Percentiles rank a stretch among this genome's conserved stretches.
These are phyloP conservation scores for Orthosia gracilis DNA, from an alignment of 2,888 invertebrate genomes.

Conservation along the genomic window DNA sequence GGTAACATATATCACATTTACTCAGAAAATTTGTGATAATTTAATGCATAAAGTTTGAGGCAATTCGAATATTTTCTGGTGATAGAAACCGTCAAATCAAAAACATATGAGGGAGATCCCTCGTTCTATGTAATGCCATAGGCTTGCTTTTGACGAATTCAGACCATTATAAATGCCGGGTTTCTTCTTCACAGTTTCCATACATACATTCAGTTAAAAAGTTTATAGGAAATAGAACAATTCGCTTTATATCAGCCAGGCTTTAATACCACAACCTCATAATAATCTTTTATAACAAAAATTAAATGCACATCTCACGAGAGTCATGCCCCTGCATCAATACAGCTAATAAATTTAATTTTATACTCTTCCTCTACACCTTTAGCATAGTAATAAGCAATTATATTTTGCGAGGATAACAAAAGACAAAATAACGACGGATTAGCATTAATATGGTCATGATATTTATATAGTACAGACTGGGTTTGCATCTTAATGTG, in stretches of 20 bases:
- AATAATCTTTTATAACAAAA: conserved; percentile 5
- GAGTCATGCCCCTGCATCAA: conserved; percentile 12
- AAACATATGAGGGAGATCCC: no score
- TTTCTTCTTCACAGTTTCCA: no score
- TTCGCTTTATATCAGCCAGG: neutral
- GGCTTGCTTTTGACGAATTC: neutral
- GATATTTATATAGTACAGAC: conserved; percentile 51
- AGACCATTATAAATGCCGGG: neutral
- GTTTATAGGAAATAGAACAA: neutral
- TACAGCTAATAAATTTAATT: conserved; percentile 58
- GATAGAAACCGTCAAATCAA: no score
- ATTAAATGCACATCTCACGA: conserved; percentile 32
- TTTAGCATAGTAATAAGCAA: conserved; percentile 69
- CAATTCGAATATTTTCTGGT: neutral
- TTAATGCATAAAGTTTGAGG: neutral
- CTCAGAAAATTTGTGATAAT: conserved; percentile 2
- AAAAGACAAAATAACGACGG: conserved; percentile 66
- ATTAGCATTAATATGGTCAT: conserved; percentile 71
- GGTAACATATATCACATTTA: conserved; percentile 4
- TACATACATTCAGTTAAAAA: neutral
- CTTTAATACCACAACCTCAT: neutral
- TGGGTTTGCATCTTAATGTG: conserved; percentile 61
- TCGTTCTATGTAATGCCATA: no score
- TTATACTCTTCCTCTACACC: conserved; percentile 59
- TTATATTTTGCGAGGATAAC: conserved; percentile 67